Evolutionary conservation across 2,888 invertebrate species (phyloP).

Genomic region (Galerucella nymphaeae): DNA sequence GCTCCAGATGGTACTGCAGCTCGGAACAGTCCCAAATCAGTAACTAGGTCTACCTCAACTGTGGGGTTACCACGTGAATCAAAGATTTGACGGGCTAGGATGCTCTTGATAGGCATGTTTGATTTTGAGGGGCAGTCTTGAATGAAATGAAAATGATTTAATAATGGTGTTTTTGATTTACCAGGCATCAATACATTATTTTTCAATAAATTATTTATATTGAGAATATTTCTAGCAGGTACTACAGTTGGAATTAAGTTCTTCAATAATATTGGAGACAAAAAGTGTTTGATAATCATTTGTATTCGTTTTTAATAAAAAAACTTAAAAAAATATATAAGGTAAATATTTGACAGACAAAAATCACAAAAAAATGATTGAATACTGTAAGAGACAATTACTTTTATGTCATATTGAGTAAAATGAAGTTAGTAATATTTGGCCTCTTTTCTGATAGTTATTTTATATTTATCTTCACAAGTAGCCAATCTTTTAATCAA

Average conservation of each 20-base stretch:
- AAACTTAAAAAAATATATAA: neutral
- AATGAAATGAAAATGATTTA: slow-evolving; percentile 19
- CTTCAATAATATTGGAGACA: neutral
- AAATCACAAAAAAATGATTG: neutral
- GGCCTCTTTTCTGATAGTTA: neutral
- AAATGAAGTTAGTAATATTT: neutral
- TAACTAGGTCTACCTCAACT: slow-evolving; percentile 90
- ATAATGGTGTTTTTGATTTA: neutral
- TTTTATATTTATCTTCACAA: neutral
- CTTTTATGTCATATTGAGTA: neutral
- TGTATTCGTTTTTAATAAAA: neutral
- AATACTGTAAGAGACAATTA: neutral
- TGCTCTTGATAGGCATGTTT: slow-evolving; percentile 88
- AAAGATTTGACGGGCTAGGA: slow-evolving; percentile 97
- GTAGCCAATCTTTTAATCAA: neutral
- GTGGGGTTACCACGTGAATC: slow-evolving; percentile 99
- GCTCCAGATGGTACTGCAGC: slow-evolving; percentile 99
- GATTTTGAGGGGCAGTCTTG: slow-evolving; percentile 34
- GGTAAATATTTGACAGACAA: neutral
- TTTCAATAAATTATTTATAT: neutral
- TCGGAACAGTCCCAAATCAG: slow-evolving; percentile 85
- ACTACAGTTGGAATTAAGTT: neutral
- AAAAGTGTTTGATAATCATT: neutral
- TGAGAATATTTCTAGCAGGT: neutral
- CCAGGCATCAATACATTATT: neutral